phyloP scores from a whole-genome alignment of 1,140 invertebrate genomes.

The Eumaeus atala region DNA sequence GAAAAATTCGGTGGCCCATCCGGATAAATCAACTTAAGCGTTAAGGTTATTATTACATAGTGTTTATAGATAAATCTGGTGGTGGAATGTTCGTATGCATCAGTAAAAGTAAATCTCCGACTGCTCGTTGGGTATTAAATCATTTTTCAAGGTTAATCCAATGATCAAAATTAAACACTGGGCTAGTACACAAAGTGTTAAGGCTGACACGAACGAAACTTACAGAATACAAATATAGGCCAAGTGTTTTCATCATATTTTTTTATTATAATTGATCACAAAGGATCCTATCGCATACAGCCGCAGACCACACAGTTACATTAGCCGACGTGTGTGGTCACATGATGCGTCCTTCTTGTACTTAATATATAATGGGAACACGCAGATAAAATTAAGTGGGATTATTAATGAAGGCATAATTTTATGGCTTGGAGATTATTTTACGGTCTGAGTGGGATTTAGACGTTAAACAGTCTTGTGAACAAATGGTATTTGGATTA shows the following conservation, averaged over 20 bases:
- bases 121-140: no score
- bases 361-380: constrained; percentile 21
- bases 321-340: constrained; percentile 22
- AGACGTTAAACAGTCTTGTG: background rate
- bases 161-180: no score
- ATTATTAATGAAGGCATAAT: constrained; percentile 8
- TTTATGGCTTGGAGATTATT: constrained; percentile 17
- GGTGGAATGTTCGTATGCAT: no score
- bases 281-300: background rate
- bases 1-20: no score
- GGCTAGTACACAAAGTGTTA: no score
- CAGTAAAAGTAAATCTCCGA: no score
- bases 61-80: no score
- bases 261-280: constrained; percentile 2
- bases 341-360: constrained; percentile 10
- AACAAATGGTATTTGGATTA: background rate
- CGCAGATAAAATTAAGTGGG: background rate
- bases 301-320: constrained; percentile 18
- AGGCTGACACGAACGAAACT: no score
- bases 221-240: no score
- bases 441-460: background rate
- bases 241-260: background rate
- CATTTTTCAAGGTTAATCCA: no score
- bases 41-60: no score
- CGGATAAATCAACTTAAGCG: no score